These are phyloP conservation scores for Notodonta ziczac DNA, from an alignment of 2,888 invertebrate species.

Conservation along the genomic window DNA sequence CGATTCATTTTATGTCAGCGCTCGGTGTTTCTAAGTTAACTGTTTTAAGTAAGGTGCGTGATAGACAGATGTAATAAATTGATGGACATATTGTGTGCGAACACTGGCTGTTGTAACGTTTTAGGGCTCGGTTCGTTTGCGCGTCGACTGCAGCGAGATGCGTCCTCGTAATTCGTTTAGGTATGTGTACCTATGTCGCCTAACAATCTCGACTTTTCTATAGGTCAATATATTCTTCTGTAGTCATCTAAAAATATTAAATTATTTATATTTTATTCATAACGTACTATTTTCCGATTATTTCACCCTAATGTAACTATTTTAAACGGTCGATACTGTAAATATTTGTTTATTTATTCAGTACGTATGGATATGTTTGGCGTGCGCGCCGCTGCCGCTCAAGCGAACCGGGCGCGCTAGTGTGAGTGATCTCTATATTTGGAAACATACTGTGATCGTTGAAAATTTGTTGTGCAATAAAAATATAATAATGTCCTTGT, in stretches of 20 bases:
- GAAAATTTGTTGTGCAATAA: slow-evolving; percentile 74
- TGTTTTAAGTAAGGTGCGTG: slow-evolving; percentile 32
- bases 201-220: too few relatives aligned
- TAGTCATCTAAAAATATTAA: too few relatives aligned
- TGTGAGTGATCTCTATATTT: slow-evolving; percentile 59
- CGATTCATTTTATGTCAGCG: slow-evolving; percentile 24
- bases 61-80: slow-evolving; percentile 23
- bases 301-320: too few relatives aligned
- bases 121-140: slow-evolving; percentile 12
- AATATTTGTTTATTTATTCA: too few relatives aligned
- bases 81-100: slow-evolving; percentile 28
- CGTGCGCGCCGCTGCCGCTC: too few relatives aligned
- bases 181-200: background rate
- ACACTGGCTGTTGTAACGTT: slow-evolving; percentile 35
- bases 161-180: background rate
- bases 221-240: too few relatives aligned
- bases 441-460: slow-evolving; percentile 69
- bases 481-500: slow-evolving; percentile 46
- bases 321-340: too few relatives aligned
- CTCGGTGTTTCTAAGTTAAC: slow-evolving; percentile 30
- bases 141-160: background rate
- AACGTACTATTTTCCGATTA: too few relatives aligned
- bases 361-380: too few relatives aligned
- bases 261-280: too few relatives aligned
- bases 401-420: background rate